These are phyloP conservation scores for Tiliacea citrago DNA, from an alignment of 2,888 invertebrate genomes.

Conservation along the genomic window DNA sequence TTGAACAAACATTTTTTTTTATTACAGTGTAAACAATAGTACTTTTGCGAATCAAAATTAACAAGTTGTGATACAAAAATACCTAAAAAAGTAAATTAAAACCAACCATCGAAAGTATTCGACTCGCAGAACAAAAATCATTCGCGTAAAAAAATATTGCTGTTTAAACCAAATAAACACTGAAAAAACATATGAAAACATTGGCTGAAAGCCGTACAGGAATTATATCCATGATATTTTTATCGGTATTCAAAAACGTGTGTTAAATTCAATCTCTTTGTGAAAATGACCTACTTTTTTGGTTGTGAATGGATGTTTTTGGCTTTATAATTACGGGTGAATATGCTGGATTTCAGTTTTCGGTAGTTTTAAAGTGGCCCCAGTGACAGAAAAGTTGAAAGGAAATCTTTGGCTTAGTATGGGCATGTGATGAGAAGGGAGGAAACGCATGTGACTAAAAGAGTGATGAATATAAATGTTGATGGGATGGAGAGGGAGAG, in stretches of 20 bases:
- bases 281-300: constrained; percentile 38
- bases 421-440: too few relatives aligned
- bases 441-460: too few relatives aligned
- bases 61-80: not conserved
- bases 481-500: too few relatives aligned
- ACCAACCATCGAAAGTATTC: not conserved
- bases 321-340: not conserved
- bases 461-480: too few relatives aligned
- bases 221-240: constrained; percentile 18
- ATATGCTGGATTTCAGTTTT: not conserved
- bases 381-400: too few relatives aligned
- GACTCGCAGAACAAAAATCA: not conserved
- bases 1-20: too few relatives aligned
- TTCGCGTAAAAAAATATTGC: constrained; percentile 19
- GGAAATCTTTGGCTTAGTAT: too few relatives aligned
- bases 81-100: not conserved
- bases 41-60: too few relatives aligned
- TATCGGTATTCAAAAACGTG: constrained; percentile 30
- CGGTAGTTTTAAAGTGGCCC: too few relatives aligned
- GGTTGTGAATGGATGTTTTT: constrained; percentile 13
- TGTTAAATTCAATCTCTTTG: constrained; percentile 35
- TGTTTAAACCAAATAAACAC: constrained; percentile 18
- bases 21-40: too few relatives aligned
- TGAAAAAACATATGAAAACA: constrained; percentile 22
- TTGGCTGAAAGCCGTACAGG: constrained; percentile 9